Evolutionary conservation across 2,113 vertebrate species (phyloP).

Genomic region (Halichoerus grypus): DNA sequence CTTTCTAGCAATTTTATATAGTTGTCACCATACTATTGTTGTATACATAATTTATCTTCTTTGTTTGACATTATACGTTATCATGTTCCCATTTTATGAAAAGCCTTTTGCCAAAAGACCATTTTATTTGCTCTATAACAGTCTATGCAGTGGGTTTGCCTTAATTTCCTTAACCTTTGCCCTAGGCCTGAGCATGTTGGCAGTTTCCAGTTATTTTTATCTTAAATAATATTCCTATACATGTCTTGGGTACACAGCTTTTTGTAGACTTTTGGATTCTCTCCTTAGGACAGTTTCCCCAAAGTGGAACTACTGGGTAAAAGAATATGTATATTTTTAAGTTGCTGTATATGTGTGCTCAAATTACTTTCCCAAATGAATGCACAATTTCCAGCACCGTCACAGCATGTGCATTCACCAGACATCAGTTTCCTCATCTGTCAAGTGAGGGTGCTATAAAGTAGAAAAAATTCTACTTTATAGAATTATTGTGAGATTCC

Average conservation of each 20-base stretch:
- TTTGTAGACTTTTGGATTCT: background rate
- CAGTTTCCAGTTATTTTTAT: background rate
- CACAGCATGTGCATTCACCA: background rate
- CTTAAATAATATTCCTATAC: background rate
- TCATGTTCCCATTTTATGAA: background rate
- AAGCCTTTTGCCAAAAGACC: background rate
- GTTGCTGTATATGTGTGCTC: background rate
- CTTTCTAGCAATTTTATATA: background rate
- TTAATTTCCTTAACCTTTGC: background rate
- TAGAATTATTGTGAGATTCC: background rate
- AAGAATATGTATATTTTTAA: background rate
- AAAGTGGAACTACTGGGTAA: background rate
- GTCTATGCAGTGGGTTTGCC: background rate
- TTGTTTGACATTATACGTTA: background rate
- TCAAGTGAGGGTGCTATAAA: background rate
- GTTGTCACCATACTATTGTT: background rate
- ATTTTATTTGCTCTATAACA: background rate
- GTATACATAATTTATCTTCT: background rate
- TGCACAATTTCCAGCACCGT: background rate
- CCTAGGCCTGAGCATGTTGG: background rate
- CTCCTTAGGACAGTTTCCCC: background rate
- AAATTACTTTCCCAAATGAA: background rate
- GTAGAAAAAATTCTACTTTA: background rate
- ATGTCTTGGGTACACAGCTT: background rate
- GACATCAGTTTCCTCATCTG: background rate